phyloP scores from a whole-genome alignment of 1,140 invertebrate species.

The Cherax destructor region DNA sequence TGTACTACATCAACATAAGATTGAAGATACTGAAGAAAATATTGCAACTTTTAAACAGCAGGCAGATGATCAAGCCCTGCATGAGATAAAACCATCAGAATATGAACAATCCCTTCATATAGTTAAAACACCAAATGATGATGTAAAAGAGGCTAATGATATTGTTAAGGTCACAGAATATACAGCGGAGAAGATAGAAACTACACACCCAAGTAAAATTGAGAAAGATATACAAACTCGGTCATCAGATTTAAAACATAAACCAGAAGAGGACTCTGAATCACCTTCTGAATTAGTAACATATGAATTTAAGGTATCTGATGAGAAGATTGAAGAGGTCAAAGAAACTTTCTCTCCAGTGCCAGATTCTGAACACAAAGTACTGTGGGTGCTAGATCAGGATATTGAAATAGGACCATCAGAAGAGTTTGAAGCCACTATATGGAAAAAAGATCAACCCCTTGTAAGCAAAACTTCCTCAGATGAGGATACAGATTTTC shows the following conservation, averaged over 20 bases:
- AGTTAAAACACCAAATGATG: neutral
- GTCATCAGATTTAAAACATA: neutral
- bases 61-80: no score
- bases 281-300: neutral
- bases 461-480: neutral
- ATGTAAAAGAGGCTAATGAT: conserved; percentile 15
- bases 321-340: neutral
- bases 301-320: neutral
- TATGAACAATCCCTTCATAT: no score
- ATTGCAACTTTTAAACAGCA: neutral
- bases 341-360: neutral
- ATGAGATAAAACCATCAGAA: no score
- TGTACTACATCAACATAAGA: neutral
- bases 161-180: conserved; percentile 7
- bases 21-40: neutral
- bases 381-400: neutral
- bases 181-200: neutral
- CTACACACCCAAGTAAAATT: neutral
- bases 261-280: neutral
- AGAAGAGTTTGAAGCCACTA: neutral
- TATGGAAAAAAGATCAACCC: neutral
- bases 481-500: neutral
- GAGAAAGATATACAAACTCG: neutral
- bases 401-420: neutral
- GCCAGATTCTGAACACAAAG: neutral